Base-by-base conservation (phyloP, 1,140 invertebrate genomes). In the Temnothorax curvispinosus region DNA sequence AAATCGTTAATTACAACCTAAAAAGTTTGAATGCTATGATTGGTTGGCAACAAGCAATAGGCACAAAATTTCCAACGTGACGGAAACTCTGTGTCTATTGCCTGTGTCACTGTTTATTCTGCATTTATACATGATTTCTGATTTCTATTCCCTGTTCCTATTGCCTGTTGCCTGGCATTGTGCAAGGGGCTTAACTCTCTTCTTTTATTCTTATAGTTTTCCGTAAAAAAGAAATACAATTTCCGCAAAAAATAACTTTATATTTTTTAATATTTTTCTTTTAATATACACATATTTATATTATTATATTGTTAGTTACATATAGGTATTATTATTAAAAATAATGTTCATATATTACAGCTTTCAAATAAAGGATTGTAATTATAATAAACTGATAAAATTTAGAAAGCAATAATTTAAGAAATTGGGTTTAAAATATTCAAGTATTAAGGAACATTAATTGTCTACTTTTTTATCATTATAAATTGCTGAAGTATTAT, bases 391-490 rank as follows among this genome's bases (percentile, higher is more conserved):
- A 18, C n/a, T 71, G 2, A 71, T 21, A 15, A 50, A 32, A 71
- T 71, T 50, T 32, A 71, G 9, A 71, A 71, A 50, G 6, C 13
- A 71, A 69, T 69, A 47, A 50, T 32, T 50, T 71, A 54, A 72
- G 32, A 72, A 72, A 72, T 72, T 72, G 15, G 32, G 11, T 72
- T 32, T 4, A 54, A 72, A 72, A 54, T 72, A 54, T 54, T 18
- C 1, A 52, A 52, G n/a, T 72, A n/a, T 72, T 72, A 50, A 54
- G 18, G n/a, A 54, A 52, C 8, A 54, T 4, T 11, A 27, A 65
- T 65, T 54, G 11, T 11, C 18, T n/a, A 72, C 50, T 52, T 72
- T 72, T 38, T 18, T 35, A 54, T 38, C 9, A 11, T 21, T 13
- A 41, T 4, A 58, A 58, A 75, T 18, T 75, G 3, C 2, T 54